Evolutionary conservation across 2,113 vertebrate species (phyloP).

Genomic region (Danio rerio): DNA sequence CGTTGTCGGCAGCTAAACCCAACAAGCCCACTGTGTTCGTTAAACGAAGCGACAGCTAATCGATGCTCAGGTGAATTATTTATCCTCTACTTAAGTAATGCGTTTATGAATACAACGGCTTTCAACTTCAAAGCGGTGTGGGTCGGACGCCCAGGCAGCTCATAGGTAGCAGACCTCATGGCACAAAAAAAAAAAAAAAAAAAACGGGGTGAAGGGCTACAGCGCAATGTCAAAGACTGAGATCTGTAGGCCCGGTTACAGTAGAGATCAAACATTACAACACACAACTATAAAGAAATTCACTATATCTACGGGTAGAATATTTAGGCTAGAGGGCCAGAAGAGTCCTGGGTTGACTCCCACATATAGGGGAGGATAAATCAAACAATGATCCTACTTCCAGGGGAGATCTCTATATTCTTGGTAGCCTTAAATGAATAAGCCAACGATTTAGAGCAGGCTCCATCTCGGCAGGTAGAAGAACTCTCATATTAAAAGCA

Average conservation of each 20-base stretch:
- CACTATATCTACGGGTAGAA: neutral
- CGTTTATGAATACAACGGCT: slow-evolving; percentile 80
- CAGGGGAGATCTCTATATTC: slow-evolving; percentile 11
- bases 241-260: slow-evolving; percentile 30
- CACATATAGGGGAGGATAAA: neutral
- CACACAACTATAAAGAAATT: slow-evolving; percentile 29
- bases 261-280: slow-evolving; percentile 32
- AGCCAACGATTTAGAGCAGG: slow-evolving; percentile 23
- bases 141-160: slow-evolving; percentile 71
- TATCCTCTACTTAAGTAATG: slow-evolving; percentile 80
- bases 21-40: slow-evolving; percentile 58
- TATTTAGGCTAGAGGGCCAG: slow-evolving; percentile 33
- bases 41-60: slow-evolving; percentile 79
- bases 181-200: slow-evolving; percentile 39
- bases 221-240: slow-evolving; percentile 22
- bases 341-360: slow-evolving; percentile 1
- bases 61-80: slow-evolving; percentile 83
- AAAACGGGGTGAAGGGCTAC: slow-evolving; percentile 47
- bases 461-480: slow-evolving; percentile 24
- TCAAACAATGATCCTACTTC: slow-evolving; percentile 1
- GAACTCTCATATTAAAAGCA: slow-evolving; percentile 30
- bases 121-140: slow-evolving; percentile 75
- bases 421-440: slow-evolving; percentile 18
- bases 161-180: slow-evolving; percentile 55
- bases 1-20: slow-evolving; percentile 33